Evolutionary conservation across 2,113 vertebrate genomes (phyloP).

Genomic region (Cochlearius cochlearius): DNA sequence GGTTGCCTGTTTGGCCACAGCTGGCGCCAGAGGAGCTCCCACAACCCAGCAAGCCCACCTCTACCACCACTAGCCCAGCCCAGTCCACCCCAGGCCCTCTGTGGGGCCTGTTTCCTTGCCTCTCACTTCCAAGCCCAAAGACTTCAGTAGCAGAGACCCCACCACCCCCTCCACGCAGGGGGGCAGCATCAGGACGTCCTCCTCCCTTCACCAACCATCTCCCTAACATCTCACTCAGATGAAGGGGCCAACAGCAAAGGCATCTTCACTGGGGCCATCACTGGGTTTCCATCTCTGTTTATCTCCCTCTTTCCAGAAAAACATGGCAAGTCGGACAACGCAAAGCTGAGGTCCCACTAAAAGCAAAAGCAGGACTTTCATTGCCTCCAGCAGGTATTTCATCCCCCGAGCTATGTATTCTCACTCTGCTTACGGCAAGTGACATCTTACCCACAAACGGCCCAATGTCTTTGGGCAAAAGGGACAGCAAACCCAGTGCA

Average conservation of each 20-base stretch:
- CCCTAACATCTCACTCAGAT: neutral
- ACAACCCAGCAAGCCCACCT: neutral
- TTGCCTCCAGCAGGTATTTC: neutral
- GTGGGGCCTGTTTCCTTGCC: neutral
- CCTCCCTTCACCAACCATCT: neutral
- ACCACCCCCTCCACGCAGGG: accelerated
- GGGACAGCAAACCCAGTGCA: neutral
- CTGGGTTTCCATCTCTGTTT: neutral
- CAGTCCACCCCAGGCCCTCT: neutral
- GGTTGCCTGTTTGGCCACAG: neutral
- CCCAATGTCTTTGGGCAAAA: neutral
- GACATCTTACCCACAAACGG: neutral
- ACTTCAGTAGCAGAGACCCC: neutral
- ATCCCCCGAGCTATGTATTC: neutral
- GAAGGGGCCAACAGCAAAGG: neutral
- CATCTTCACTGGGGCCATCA: neutral
- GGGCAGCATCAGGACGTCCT: neutral
- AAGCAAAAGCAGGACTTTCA: neutral
- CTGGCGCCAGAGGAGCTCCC: neutral
- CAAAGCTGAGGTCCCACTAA: neutral
- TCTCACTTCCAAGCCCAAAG: neutral
- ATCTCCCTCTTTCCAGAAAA: neutral
- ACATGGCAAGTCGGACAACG: accelerated
- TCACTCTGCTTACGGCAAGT: neutral
- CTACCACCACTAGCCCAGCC: neutral